Evolutionary conservation across 2,797 vertebrate genomes (phyloP).

Genomic region (Microctenopoma stevenorrisi): DNA sequence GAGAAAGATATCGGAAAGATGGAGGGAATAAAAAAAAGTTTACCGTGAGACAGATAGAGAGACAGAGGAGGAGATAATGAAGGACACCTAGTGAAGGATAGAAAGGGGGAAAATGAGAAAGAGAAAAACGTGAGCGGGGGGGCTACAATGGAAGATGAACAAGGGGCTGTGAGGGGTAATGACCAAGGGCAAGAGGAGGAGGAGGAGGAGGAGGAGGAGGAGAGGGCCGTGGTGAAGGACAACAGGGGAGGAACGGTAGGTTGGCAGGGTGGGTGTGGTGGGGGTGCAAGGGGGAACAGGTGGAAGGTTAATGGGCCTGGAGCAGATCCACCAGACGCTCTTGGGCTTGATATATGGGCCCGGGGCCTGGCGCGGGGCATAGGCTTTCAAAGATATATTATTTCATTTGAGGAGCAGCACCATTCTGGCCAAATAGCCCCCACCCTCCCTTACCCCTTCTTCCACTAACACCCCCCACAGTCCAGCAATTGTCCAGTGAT

Average conservation of each 20-base stretch:
- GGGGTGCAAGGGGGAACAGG: slow-evolving; percentile 92
- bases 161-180: slow-evolving; percentile 85
- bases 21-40: neutral
- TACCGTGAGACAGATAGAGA: neutral
- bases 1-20: slow-evolving; percentile 20
- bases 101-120: slow-evolving; percentile 41
- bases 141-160: slow-evolving; percentile 82
- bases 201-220: slow-evolving; percentile 96
- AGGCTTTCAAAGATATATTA: slow-evolving; percentile 99
- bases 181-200: slow-evolving; percentile 93
- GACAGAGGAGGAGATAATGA: slow-evolving; percentile 34
- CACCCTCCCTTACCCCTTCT: slow-evolving; percentile 13
- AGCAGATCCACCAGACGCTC: slow-evolving; percentile 97
- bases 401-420: slow-evolving; percentile 99
- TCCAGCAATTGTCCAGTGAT: slow-evolving; percentile 95
- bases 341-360: slow-evolving; percentile 98
- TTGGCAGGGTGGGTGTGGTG: slow-evolving; percentile 84
- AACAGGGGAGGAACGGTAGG: slow-evolving; percentile 89
- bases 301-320: slow-evolving; percentile 99
- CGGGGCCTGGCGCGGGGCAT: slow-evolving; percentile 92
- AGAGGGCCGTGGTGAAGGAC: slow-evolving; percentile 92
- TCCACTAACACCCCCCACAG: slow-evolving; percentile 66
- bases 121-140: slow-evolving; percentile 18
- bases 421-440: slow-evolving; percentile 87
- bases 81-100: slow-evolving; percentile 36